Evolutionary conservation across 2,888 invertebrate species (phyloP), one percentile per base, ranked within the genome.

Genomic region (Drosophila cognata): DNA sequence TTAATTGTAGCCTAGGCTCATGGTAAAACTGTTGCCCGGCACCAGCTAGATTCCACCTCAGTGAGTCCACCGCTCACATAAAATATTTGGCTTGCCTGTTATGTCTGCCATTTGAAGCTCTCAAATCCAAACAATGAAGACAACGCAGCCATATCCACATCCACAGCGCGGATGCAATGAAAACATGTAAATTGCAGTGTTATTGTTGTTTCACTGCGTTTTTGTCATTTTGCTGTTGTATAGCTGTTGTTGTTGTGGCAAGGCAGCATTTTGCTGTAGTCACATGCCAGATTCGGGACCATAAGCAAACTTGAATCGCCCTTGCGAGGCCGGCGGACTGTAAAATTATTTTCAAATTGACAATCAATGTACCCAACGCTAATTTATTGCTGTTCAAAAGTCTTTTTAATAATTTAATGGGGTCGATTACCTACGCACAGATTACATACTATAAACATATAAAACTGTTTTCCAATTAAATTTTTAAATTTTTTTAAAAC

Each of bases 61-160:
- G 28, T 48, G 52, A 29, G 21, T 51, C 28, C 48, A 57, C 2
- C 29, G 43, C 29, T 58, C 38, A 38, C 60, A 69, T 61, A 60
- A 68, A 77, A 73, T 68, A 61, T 74, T 66, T 60, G 38, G 51
- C 41, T 61, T 58, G 43, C 25, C 43, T 18, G 28, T 18, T 52
- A 61, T 62, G 55, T 28, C 61, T 58, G 50, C 38, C 62, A 52
- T 67, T 55, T 41, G 51, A 62, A 63, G 51, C 62, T 25, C 67
- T 48, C 41, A 77, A 77, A 74, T 57, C 48, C 67, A 71, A 70
- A 66, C 77, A 77, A 79, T 74, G 75, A 74, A 58, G 53, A 63
- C 63, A 71, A 53, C 51, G 52, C 51, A 53, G 48, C 57, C 48
- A 55, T 38, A 21, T 50, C 46, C 50, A 36, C 43, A 36, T 13